These are phyloP conservation scores for Limnephilus auricula DNA, from an alignment of 2,888 invertebrate genomes.

Conservation along the genomic window DNA sequence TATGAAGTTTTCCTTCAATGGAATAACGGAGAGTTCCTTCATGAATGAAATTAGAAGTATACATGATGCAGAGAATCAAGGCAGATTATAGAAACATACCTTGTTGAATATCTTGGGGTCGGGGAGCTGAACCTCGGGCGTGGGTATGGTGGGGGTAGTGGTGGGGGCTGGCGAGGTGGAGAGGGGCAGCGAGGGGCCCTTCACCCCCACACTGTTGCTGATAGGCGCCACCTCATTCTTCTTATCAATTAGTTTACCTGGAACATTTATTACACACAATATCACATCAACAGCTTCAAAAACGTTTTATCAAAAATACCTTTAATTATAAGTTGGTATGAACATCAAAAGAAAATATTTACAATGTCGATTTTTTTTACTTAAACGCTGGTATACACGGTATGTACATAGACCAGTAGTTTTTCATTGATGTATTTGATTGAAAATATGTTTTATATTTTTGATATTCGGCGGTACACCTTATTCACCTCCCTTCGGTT, in stretches of 20 bases:
- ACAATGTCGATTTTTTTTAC: too few relatives aligned
- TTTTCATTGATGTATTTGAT: too few relatives aligned
- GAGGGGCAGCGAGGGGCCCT: conserved; percentile 70
- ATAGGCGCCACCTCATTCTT: conserved; percentile 78
- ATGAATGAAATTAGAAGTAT: background rate
- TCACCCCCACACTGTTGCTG: conserved; percentile 70
- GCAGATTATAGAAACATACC: conserved; percentile 30
- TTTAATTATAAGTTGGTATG: too few relatives aligned
- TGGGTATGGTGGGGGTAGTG: conserved; percentile 6
- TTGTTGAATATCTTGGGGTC: conserved; percentile 60
- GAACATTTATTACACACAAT: conserved; percentile 66
- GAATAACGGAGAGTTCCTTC: background rate
- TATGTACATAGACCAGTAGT: too few relatives aligned
- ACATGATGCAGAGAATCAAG: background rate
- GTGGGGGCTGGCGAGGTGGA: conserved; percentile 34
- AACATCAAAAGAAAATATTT: too few relatives aligned
- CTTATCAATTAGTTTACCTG: conserved; percentile 82
- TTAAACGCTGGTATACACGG: too few relatives aligned
- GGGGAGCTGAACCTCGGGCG: conserved; percentile 55
- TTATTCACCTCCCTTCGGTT: too few relatives aligned
- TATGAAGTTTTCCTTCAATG: background rate
- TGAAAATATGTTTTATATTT: too few relatives aligned
- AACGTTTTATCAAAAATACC: too few relatives aligned
- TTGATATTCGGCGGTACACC: too few relatives aligned
- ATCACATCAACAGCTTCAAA: background rate